A percentile compares a stretch with the other conserved stretches of the same genome.
Conservation (phyloP, 1,140 invertebrate species). For the Drosophila sp. region DNA sequence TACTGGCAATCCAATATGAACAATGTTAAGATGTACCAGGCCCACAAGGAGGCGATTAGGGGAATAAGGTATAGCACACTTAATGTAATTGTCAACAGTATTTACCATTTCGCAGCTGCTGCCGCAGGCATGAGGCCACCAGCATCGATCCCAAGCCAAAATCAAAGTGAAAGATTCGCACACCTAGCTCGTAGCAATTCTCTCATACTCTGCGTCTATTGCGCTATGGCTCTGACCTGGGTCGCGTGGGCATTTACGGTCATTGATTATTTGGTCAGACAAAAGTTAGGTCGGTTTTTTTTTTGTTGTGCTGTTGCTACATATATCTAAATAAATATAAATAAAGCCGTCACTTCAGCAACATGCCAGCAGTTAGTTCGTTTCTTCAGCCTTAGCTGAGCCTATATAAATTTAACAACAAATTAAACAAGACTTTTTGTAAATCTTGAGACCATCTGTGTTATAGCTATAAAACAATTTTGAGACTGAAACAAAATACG, state of each 20-base stretch:
- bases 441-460: conserved; percentile 30
- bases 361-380: conserved; percentile 43
- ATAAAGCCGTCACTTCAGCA: conserved; percentile 64
- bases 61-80: conserved; percentile 94
- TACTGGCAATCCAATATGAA: conserved; percentile 99
- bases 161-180: conserved; percentile 25
- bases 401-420: conserved; percentile 3
- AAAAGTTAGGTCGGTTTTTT: conserved; percentile 18
- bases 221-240: conserved; percentile 20
- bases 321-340: conserved; percentile 29
- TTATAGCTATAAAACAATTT: conserved; percentile 44
- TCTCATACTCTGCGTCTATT: conserved; percentile 3
- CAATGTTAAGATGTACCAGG: conserved; percentile 99
- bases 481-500: conserved; percentile 38
- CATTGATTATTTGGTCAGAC: conserved; percentile 1
- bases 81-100: conserved; percentile 66
- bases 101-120: conserved; percentile 65
- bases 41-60: conserved; percentile 99
- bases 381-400: conserved; percentile 4
- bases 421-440: conserved; percentile 31
- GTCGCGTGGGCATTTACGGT: conserved; percentile 14
- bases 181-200: conserved; percentile 27
- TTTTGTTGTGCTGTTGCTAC: conserved; percentile 53
- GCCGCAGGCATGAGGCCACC: conserved; percentile 37
- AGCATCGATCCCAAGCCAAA: conserved; percentile 23